Conservation (phyloP, 2,113 vertebrate genomes). For the Apteryx mantelli region DNA sequence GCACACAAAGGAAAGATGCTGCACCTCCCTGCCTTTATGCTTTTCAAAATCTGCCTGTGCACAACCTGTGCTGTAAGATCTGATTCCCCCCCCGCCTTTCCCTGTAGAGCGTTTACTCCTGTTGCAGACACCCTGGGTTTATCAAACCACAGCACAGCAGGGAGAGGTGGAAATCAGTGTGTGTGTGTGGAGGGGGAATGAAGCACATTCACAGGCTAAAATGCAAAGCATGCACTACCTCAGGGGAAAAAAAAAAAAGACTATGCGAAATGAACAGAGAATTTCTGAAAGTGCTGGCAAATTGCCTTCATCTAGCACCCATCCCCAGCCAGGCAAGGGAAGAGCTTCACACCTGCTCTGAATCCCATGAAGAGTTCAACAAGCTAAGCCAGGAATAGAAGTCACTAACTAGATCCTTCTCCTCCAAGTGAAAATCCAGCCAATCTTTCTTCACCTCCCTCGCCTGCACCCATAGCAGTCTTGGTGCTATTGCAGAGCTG, state of each 20-base stretch:
- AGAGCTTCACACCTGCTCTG: constrained; percentile 55
- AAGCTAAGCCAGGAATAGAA: constrained; percentile 57
- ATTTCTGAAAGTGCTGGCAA: constrained; percentile 20
- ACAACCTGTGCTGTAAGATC: background rate
- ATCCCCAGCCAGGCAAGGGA: constrained; percentile 9
- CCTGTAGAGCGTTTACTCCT: background rate
- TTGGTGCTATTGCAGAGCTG: background rate
- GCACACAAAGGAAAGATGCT: background rate
- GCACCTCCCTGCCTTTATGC: background rate
- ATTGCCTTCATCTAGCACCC: constrained; percentile 26
- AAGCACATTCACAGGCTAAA: constrained; percentile 50
- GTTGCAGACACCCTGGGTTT: background rate
- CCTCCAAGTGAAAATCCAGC: background rate
- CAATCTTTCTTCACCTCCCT: background rate
- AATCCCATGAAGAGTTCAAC: constrained; percentile 12
- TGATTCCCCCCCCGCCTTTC: accelerated
- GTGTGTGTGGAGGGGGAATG: background rate
- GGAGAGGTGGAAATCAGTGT: background rate
- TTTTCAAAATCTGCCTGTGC: background rate
- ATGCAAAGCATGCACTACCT: background rate
- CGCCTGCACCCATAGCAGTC: background rate
- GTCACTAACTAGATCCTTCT: constrained; percentile 36
- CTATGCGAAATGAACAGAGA: background rate
- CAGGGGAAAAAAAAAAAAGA: background rate
- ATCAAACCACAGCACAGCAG: background rate